Percentiles rank a stretch among this genome's conserved stretches.
Evolutionary conservation across 2,113 vertebrate species (phyloP).

Genomic region (Corythoichthys haematopterus): DNA sequence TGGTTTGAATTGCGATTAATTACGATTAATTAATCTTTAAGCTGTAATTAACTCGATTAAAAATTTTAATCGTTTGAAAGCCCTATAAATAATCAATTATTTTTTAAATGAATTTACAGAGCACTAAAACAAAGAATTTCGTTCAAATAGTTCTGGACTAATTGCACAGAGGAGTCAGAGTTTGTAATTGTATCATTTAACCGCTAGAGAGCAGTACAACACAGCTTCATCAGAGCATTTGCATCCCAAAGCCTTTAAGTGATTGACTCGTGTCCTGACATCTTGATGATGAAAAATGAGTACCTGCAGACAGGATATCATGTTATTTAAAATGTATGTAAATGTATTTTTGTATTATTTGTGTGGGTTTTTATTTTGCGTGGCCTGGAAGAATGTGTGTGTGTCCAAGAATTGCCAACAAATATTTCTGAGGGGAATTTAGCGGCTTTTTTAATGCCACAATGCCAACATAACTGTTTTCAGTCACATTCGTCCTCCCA

Average conservation of each 20-base stretch:
- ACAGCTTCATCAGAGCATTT: not conserved
- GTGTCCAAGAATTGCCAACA: not conserved
- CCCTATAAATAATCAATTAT: too few species aligned
- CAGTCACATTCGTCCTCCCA: conserved; percentile 44
- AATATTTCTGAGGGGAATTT: conserved; percentile 19
- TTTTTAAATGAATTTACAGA: too few species aligned
- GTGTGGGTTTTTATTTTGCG: not conserved
- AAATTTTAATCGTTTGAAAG: too few species aligned
- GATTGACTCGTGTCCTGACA: too few species aligned
- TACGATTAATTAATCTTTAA: too few species aligned
- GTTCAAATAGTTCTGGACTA: too few species aligned
- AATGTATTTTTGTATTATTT: not conserved
- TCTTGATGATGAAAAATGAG: too few species aligned
- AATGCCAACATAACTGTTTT: conserved; percentile 33
- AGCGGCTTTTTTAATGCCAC: conserved; percentile 22
- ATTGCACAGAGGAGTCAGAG: not conserved
- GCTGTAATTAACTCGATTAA: too few species aligned
- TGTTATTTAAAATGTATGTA: conserved; percentile 1
- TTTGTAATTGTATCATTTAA: not conserved
- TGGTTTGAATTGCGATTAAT: too few species aligned
- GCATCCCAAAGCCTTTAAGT: not conserved
- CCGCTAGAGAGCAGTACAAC: conserved; percentile 43
- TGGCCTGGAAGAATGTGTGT: not conserved
- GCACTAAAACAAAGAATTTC: too few species aligned
- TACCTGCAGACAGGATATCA: not conserved